Evolutionary conservation across 2,797 vertebrate genomes (phyloP), one percentile per base, ranked within the genome.

Genomic region (Brachymystax lenok): DNA sequence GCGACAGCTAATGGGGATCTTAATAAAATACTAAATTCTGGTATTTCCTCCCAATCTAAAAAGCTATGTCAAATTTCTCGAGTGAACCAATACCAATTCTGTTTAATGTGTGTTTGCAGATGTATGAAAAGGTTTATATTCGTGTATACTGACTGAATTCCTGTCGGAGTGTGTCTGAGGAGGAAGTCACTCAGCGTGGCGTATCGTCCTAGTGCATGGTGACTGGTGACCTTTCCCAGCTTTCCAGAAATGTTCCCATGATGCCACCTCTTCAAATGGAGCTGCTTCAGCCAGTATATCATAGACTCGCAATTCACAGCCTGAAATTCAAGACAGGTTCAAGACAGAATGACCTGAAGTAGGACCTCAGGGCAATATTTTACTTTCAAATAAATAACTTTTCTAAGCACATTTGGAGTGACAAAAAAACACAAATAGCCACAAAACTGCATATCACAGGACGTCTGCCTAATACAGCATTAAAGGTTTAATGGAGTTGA

Each of bases 201-300:
- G 40, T 64, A 68, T 21, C 59, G 68, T 56, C 74, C 28, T 67
- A 67, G 21, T 28, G 64, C 33, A 7, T 69, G 74, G 66, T 30
- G 68, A 75, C 12, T 33, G 67, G 50, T 10, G 35, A 28, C 30
- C 33, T 52, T 69, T 33, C 67, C 69, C 74, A 75, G 80, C 71
- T 78, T 78, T 71, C 19, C 68, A 13, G 68, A 69, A n/a, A 40
- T 35, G 13, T 21, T 69, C 33, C 35, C 35, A 46, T 40, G 19
- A 40, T 69, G 68, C 68, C 68, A 69, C 35, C 68, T 69, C 68
- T 69, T 69, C 68, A 69, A 35, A n/a, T 69, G 68, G n/a, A 69
- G 68, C 35, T 69, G 68, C 68, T 69, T 69, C 12, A 69, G 17
- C 68, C 68, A 69, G 68, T 69, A 69, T 21, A 40, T 21, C 68